Evolutionary conservation across 2,797 vertebrate species (phyloP).

Genomic region (Telmatherina bonti): DNA sequence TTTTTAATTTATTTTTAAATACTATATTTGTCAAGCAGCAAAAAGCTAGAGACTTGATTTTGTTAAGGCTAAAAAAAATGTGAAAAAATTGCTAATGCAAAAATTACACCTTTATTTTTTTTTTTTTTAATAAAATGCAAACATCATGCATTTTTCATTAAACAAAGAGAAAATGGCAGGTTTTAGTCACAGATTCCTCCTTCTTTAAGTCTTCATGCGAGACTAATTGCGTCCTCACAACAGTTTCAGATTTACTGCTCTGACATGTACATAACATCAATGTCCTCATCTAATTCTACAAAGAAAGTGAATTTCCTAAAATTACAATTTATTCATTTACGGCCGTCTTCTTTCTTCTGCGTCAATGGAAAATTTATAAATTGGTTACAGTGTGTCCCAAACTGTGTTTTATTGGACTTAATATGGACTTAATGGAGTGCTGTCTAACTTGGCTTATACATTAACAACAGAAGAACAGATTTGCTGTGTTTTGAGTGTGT

Average conservation of each 20-base stretch:
- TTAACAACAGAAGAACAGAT: constrained; percentile 19
- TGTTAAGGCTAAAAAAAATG: neutral
- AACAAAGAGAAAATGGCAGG: neutral
- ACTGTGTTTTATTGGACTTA: neutral
- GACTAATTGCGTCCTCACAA: neutral
- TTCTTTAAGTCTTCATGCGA: neutral
- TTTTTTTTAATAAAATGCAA: neutral
- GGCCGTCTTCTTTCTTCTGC: neutral
- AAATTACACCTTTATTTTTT: neutral
- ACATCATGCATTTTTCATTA: neutral
- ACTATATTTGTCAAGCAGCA: neutral
- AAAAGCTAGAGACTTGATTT: neutral
- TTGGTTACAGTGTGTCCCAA: neutral
- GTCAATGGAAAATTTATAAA: neutral
- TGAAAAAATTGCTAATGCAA: neutral
- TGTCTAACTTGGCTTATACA: neutral
- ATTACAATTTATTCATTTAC: neutral
- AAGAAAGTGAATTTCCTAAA: constrained; percentile 2
- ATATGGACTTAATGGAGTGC: neutral
- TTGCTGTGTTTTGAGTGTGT: neutral
- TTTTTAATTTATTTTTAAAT: no score
- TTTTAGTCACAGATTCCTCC: neutral
- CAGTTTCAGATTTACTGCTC: neutral
- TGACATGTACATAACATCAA: neutral
- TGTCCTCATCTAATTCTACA: neutral